phyloP scores from a whole-genome alignment of 2,113 vertebrate species.

The Eurystomus gularis region DNA sequence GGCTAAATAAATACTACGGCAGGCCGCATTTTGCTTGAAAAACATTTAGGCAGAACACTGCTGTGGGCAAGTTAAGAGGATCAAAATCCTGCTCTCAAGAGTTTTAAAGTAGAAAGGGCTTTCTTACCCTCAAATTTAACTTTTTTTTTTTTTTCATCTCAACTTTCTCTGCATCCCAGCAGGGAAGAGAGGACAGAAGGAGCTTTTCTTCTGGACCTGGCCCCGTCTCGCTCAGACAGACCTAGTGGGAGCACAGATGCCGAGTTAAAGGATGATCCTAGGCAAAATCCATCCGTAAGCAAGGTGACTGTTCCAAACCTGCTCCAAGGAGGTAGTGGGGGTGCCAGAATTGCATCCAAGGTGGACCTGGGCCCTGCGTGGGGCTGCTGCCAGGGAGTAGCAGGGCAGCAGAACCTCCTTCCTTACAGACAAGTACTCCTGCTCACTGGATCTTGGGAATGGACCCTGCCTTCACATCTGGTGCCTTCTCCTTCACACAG shows the following conservation, averaged over 20 bases:
- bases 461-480: neutral
- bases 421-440: neutral
- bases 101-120: neutral
- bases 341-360: neutral
- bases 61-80: neutral
- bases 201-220: neutral
- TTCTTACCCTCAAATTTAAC: neutral
- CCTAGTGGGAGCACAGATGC: neutral
- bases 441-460: neutral
- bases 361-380: neutral
- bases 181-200: neutral
- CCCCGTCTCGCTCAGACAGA: neutral
- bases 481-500: neutral
- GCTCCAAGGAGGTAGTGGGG: neutral
- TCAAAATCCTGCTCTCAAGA: neutral
- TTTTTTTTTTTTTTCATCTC: too few species aligned
- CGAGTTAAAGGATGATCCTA: neutral
- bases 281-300: neutral
- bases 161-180: accelerated
- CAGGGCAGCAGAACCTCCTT: neutral
- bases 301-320: neutral
- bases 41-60: neutral
- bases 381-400: neutral
- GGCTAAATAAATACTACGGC: neutral
- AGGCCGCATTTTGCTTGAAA: neutral